Evolutionary conservation across 92 coral and sea anemone genomes (phyloP), one percentile per base, ranked within the genome.

Genomic region (Palythoa heliodiscus): DNA sequence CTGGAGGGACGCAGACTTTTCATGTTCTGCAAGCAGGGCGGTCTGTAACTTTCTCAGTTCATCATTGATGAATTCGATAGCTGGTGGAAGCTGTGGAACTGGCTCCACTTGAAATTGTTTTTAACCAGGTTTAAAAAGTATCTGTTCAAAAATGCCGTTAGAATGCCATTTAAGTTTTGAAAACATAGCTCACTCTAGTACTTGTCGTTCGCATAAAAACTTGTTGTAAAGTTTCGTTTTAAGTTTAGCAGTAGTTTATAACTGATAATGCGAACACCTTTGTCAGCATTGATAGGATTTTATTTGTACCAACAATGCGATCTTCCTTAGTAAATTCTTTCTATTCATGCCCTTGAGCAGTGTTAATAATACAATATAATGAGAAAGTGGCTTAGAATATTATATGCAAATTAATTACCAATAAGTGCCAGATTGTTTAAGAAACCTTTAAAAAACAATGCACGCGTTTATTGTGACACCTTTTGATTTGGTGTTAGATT

Each of bases 1-100:
- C 76, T 38, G 54, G 25, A 72, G 55, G 54, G 76, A 15, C 22
- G 55, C 76, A 68, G 76, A 71, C 76, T 40, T 71, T 39, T 71
- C 55, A 38, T 71, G 52, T 11, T 38, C 76, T 40, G 54, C 54
- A 15, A 10, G 25, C n/a, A 38, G 55, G n/a, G 76, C 52, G 12
- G 16, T 40, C 0, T 24, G 54, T 7, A 40, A 39, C 53, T 71
- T 71, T 71, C 38, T 71, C 55, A 38, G 23, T 71, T 40, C 76
- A 40, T 71, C 76, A 17, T 71, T 53, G 76, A 71, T 71, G 5
- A 38, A 53, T 39, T 71, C 9, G 52, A 38, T 38, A 8, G 76
- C 11, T 40, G 55, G 76, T n/a, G 52, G 53, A 16, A 43, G 52
- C 52, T 72, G 76, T 72, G 73, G 73, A 24, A 17, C 73, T 70